A percentile compares a stretch with the other conserved stretches of the same genome.
These are phyloP conservation scores for Oncopeltus fasciatus DNA, from an alignment of 1,140 invertebrate species.

Conservation along the genomic window DNA sequence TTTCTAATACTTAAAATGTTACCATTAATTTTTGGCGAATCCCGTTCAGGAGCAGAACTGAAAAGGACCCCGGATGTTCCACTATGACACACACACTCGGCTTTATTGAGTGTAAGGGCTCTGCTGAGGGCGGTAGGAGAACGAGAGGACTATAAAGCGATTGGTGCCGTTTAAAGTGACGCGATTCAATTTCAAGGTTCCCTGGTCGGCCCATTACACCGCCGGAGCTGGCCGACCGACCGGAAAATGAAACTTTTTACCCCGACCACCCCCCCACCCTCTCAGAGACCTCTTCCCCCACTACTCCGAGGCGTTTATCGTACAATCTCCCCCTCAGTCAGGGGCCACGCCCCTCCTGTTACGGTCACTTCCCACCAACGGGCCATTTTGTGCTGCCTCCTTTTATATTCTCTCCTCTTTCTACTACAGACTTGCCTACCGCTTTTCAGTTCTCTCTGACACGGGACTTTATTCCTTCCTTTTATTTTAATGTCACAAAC, in stretches of 20 bases:
- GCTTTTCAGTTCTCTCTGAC: too few species aligned
- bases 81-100: too few species aligned
- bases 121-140: background rate
- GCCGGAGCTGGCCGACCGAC: background rate
- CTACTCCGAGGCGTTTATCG: slow-evolving; percentile 6
- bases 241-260: slow-evolving; percentile 9
- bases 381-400: background rate
- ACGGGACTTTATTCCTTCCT: too few species aligned
- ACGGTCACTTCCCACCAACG: background rate
- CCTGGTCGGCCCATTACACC: background rate
- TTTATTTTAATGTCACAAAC: too few species aligned
- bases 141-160: background rate
- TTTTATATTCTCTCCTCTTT: background rate
- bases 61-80: too few species aligned
- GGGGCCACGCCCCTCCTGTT: background rate
- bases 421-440: too few species aligned
- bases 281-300: background rate
- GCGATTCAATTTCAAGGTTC: slow-evolving; percentile 9
- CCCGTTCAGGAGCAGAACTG: too few species aligned
- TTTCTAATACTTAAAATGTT: too few species aligned
- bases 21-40: too few species aligned
- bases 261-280: too few species aligned
- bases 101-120: background rate
- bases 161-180: background rate
- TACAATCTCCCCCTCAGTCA: background rate